Evolutionary conservation across 2,113 vertebrate genomes (phyloP).

Genomic region (Oxyura jamaicensis): DNA sequence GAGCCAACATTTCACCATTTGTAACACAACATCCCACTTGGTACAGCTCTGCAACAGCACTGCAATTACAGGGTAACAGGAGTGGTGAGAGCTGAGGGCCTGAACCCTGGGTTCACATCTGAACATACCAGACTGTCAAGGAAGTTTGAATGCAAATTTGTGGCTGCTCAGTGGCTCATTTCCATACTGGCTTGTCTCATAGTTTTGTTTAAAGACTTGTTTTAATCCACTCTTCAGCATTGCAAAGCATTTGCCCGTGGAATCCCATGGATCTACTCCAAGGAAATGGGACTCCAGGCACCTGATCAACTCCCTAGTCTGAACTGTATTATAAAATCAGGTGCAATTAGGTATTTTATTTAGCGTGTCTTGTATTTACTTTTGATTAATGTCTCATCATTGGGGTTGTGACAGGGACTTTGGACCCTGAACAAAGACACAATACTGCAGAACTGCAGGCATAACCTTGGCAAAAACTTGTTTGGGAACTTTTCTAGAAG

Average conservation of each 20-base stretch:
- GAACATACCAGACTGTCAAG: background rate
- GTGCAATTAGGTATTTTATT: background rate
- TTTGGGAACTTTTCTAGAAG: background rate
- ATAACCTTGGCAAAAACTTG: background rate
- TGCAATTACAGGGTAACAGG: background rate
- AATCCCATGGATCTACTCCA: background rate
- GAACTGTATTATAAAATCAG: background rate
- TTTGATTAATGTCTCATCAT: background rate
- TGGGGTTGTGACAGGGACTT: background rate
- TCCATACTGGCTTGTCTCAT: background rate
- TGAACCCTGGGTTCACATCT: background rate
- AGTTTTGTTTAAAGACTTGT: background rate
- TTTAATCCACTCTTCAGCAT: background rate
- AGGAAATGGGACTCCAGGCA: background rate
- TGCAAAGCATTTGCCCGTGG: background rate
- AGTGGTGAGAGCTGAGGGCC: background rate
- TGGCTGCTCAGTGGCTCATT: background rate
- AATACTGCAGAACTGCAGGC: background rate
- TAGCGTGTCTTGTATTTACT: background rate
- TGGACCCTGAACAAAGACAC: background rate
- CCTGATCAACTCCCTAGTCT: background rate
- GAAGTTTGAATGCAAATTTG: constrained; percentile 28
- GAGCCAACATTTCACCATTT: background rate
- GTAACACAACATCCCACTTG: background rate
- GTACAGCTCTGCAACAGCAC: background rate